Evolutionary conservation across 2,113 vertebrate species (phyloP), one percentile per base, ranked within the genome.

Genomic region (Gorilla gorilla): DNA sequence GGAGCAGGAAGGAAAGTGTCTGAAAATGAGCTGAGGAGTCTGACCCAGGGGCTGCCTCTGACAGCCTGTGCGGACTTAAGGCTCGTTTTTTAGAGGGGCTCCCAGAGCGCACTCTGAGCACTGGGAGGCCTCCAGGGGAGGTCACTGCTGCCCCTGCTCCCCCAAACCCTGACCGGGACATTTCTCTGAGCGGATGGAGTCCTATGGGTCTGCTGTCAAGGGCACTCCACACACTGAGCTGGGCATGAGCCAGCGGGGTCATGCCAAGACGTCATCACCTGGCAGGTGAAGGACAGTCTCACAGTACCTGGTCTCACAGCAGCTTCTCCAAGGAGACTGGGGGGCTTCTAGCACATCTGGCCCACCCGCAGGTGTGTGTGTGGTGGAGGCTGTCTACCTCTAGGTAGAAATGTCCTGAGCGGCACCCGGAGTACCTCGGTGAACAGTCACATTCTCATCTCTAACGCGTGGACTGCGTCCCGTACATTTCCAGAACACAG

Each of bases 51-150:
- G 4, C 43, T 5, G 25, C 17, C 11, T n/a, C 45, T 38, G 43
- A 59, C 14, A 12, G 32, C 3, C 40, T 12, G 0, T 0, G 14
- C 0, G 6, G 64, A 38, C 0, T 0, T 20, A 0, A 8, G 10
- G 85, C 27, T 50, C 5, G 9, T 10, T 68, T 68, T 17, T 23
- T 6, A 17, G 43, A 38, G 16, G 8, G 66, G 8, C 43, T 64
- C 38, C 38, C n/a, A 35, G 59, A 68, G 20, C 10, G 0, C 25
- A 12, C 55, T 30, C 55, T 45, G 25, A 22, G 5, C 48, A 35
- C 13, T 2, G 4, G 38, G 80, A 17, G 20, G 10, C 7, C 30
- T 76, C 17, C 57, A 35, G 13, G 23, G 66, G 12, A 18, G 13
- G 30, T 45, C 73, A 10, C 27, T 6, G 23, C 23, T 27, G 5